Evolutionary conservation across 2,888 invertebrate genomes (phyloP), one percentile per base, ranked within the genome.

Genomic region (Nyleta sp.): DNA sequence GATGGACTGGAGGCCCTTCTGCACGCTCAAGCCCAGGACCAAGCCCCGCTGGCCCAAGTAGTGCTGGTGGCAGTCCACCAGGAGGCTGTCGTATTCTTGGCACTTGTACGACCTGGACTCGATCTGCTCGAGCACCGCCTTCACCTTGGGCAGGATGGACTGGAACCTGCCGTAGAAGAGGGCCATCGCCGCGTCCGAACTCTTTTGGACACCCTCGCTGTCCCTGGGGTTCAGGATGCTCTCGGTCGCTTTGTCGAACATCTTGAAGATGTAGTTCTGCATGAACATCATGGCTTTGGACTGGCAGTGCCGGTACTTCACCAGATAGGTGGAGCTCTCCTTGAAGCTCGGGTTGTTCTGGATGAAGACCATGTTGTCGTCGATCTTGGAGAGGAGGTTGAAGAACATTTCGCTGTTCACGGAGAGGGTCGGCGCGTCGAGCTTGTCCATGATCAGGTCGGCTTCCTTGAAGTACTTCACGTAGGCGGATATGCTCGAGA

Each of bases 91-190:
- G 89, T 96, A 97, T 93, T 97, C 96, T 38, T 94, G 92, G 87
- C 94, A 94, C 75, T 92, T 93, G 57, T 94, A 94, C 0, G 95
- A 92, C 62, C 97, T 93, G 1, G 93, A 92, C 90, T 99, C 98
- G 22, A 99, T 93, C 84, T 97, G 94, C 76, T 94, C 93, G 44
- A 98, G 95, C 7, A 99, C 93, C 72, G 94, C 93, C 84, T 94
- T 95, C 0, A 98, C 93, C 88, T 97, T 96, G 0, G 95, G 95
- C 0, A 98, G 95, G n/a, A 96, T 95, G 0, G 97, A 95, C 89
- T 98, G 96, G 89, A 99, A 99, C 24, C 24, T 24, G 24, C 98
- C 98, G 87, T 99, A 99, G 87, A 97, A 98, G 33, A 94, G 94
- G 50, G 95, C 97, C 92, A 94, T 96, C 28, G 95, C 94, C 0